Conservation (phyloP, 2,797 vertebrate species). For the Pangasius mekongensis region DNA sequence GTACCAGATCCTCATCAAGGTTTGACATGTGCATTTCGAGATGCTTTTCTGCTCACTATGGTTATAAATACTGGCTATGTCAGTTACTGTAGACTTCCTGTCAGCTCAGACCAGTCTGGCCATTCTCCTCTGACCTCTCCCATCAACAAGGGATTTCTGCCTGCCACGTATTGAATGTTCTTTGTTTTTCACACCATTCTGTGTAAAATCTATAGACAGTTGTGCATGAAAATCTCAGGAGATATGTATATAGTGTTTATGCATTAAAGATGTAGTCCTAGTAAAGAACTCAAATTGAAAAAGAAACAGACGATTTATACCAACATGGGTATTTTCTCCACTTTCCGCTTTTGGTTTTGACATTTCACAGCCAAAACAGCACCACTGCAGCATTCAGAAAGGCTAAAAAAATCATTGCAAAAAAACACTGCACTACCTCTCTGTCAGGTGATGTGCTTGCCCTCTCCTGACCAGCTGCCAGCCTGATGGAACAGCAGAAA, state of each 20-base stretch:
- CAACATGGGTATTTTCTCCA: neutral
- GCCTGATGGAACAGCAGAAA: slow-evolving; percentile 57
- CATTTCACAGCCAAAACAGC: neutral
- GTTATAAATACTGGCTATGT: neutral
- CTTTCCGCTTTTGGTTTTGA: neutral
- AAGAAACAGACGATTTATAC: neutral
- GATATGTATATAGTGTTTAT: neutral
- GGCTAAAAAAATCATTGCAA: neutral
- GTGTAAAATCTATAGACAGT: neutral
- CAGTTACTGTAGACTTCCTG: neutral
- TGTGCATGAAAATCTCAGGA: neutral
- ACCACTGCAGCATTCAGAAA: neutral
- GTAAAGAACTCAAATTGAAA: neutral
- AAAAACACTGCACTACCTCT: neutral
- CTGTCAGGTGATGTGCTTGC: slow-evolving; percentile 44
- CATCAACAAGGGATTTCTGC: neutral
- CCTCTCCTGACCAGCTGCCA: slow-evolving; percentile 49
- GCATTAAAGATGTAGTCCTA: neutral
- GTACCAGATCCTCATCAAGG: neutral
- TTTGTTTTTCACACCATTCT: neutral
- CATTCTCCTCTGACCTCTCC: neutral
- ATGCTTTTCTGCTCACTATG: neutral
- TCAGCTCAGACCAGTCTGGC: neutral
- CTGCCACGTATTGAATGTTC: neutral
- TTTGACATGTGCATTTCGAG: neutral